Base-by-base conservation (phyloP, 2,888 invertebrate genomes). In the Coelogynopora nodosa region DNA sequence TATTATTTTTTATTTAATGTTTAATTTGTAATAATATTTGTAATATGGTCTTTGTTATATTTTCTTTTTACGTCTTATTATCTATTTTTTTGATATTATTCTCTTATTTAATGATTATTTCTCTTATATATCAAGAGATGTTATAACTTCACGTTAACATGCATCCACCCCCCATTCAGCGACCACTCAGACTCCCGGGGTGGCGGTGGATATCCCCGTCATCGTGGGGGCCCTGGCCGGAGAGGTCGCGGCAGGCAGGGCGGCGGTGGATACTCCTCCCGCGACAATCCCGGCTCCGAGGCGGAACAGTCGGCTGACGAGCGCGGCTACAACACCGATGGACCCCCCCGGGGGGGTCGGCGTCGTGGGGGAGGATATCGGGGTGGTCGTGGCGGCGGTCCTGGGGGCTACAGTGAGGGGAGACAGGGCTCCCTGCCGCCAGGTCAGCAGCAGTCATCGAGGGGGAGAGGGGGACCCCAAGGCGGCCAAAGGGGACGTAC, bases 391-490 rank as follows among this genome's bases (percentile, higher is more conserved):
- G 84, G 84, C 27, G 84, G 30, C 0, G 29, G 89, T 1, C n/a
- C n/a, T n/a, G 90, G 90, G 83, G 91, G 91, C 89, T 92, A 92
- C 81, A 92, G 88, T 91, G 90, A 90, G 88, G 92, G 74, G 2
- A 10, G 74, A 2, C 74, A 74, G 27, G 74, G 74, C 2, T 74
- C 74, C 5, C 23, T 74, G 23, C 74, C 74, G 18, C 74, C 74
- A 23, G 23, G 18, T 26, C 74, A 74, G 23, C 23, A 10, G 2
- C 5, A 18, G 5, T 49, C 49, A 10, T 5, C 5, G 18, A 18
- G 27, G 23, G 74, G 74, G 5, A 74, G 74, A 74, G 74, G 74
- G 27, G 74, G 74, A n/a, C n/a, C n/a, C n/a, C n/a, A n/a, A n/a
- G n/a, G n/a, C n/a, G n/a, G n/a, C n/a, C n/a, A n/a, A n/a, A n/a